A percentile compares a stretch with the other conserved stretches of the same genome.
Evolutionary conservation across 2,888 invertebrate genomes (phyloP).

Genomic region (Mechanitis messenoides): DNA sequence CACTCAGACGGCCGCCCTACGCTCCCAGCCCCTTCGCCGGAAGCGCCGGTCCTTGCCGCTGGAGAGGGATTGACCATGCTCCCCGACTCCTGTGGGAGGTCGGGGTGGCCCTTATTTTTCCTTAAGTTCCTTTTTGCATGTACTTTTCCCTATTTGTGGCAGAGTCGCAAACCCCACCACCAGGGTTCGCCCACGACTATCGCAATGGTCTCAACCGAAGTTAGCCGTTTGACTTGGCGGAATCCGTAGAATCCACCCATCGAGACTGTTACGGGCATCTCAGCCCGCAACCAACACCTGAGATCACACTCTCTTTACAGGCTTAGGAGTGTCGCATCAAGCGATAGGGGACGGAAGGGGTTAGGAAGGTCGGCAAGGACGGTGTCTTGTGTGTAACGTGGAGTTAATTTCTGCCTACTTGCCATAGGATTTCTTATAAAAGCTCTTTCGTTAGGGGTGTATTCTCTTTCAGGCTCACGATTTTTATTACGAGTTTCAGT

Average conservation of each 20-base stretch:
- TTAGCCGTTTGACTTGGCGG: conserved; percentile 15
- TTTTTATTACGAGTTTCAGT: no score
- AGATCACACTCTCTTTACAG: conserved; percentile 8
- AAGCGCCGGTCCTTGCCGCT: not conserved
- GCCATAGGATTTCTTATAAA: no score
- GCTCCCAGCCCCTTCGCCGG: conserved; percentile 9
- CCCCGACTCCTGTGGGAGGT: conserved; percentile 29
- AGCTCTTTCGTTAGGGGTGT: no score
- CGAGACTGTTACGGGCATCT: conserved; percentile 9
- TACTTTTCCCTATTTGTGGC: not conserved
- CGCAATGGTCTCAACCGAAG: conserved; percentile 22
- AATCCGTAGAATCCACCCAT: conserved; percentile 6
- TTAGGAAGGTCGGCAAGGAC: not conserved
- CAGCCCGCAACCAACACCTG: conserved; percentile 6
- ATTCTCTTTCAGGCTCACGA: no score
- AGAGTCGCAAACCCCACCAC: conserved; percentile 21
- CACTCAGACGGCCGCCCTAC: conserved; percentile 13
- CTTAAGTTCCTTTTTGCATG: conserved; percentile 5
- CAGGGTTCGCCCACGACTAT: conserved; percentile 18
- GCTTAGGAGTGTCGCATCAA: not conserved
- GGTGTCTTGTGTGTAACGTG: not conserved
- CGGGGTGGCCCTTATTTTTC: conserved; percentile 12
- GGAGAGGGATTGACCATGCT: conserved; percentile 16
- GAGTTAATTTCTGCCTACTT: no score
- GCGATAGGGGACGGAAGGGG: not conserved